Base-by-base conservation (phyloP, 2,797 vertebrate species). In the Channallabes apus region DNA sequence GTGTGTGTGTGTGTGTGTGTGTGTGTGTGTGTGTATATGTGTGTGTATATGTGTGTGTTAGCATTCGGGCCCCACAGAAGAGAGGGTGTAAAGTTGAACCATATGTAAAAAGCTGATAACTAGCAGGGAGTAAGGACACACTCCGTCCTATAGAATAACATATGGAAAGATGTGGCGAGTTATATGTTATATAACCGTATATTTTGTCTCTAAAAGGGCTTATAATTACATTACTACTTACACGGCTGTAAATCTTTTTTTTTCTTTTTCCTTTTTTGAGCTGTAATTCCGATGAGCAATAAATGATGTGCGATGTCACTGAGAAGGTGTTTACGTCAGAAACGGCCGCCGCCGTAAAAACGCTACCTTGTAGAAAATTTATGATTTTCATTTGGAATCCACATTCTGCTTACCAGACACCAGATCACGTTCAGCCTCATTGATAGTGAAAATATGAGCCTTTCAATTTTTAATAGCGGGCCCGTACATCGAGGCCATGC, bases 41-140 rank as follows among this genome's bases (percentile, higher is more conserved):
- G 71, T 75, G 96, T 97, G 97, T 92, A 89, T 85, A 27, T 56
- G 75, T 61, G 90, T 91, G 93, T 94, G 97, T 96, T 95, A 95
- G 96, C 96, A 96, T 94, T 95, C 94, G 95, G 95, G 94, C 95
- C 95, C 96, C 96, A 95, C 94, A 96, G 96, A 96, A 96, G 96
- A 97, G 95, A 97, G 96, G 96, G 97, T 98, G 96, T 94, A 97
- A 99, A 99, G 95, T 97, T 94, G 96, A 99, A 98, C 96, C 98
- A 99, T 95, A 98, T 98, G 97, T 96, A 91, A 89, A 77, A 81
- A 92, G 91, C 94, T 91, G 94, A 95, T 89, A 89, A 88, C 86
- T 65, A 81, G 86, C 67, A 68, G 86, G 84, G 82, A 87, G 80
- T 83, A 78, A 29, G 54, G 56, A 51, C 77, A 17, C 56, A 71